phyloP scores from a whole-genome alignment of 2,888 invertebrate species.

The Seladonia tumulorum region DNA sequence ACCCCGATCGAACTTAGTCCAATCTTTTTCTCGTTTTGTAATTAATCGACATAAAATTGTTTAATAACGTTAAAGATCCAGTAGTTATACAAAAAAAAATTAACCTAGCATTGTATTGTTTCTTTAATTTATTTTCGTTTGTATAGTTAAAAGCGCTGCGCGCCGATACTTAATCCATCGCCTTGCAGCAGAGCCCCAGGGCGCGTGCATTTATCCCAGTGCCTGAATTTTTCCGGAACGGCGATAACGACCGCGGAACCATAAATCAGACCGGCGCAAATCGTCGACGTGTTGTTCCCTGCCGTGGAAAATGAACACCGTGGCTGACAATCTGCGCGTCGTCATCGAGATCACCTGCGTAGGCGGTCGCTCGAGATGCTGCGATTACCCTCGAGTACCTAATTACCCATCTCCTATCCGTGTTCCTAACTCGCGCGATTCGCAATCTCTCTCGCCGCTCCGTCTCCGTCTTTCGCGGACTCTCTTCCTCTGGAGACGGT shows the following conservation, averaged over 20 bases:
- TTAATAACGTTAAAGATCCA: no score
- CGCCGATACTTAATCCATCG: not conserved
- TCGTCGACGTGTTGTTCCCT: not conserved
- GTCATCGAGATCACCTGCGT: constrained; percentile 56
- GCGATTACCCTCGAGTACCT: constrained; percentile 73
- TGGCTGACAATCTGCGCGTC: constrained; percentile 56
- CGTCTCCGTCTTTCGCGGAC: constrained; percentile 32
- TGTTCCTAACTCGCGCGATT: constrained; percentile 48
- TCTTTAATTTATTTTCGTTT: not conserved
- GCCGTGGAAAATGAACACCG: constrained; percentile 44
- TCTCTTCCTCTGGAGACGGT: constrained; percentile 34
- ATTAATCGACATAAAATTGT: no score
- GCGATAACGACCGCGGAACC: not conserved
- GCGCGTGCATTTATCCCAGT: not conserved
- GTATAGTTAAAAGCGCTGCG: no score
- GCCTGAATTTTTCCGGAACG: not conserved
- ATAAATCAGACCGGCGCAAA: not conserved
- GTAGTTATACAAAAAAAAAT: not conserved
- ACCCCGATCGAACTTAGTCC: not conserved
- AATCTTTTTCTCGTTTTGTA: no score
- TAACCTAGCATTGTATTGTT: not conserved
- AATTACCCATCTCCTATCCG: constrained; percentile 69
- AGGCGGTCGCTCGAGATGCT: constrained; percentile 64
- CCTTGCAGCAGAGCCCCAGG: no score
- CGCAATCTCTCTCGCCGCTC: constrained; percentile 37